Evolutionary conservation across 2,888 invertebrate genomes (phyloP).

Genomic region (Lasioglossum calceatum): DNA sequence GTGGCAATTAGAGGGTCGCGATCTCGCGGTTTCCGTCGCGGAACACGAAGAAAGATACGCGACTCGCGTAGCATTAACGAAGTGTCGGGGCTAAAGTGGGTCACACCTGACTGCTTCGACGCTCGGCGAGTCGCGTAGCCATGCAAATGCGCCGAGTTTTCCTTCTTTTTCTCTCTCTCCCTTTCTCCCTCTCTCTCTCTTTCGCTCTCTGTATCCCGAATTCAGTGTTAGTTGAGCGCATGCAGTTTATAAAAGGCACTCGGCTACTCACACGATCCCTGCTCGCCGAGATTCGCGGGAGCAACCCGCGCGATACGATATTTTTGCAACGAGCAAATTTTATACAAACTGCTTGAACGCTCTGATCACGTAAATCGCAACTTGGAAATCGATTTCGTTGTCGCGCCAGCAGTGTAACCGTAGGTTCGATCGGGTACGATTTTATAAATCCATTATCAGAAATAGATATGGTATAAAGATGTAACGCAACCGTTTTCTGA

Average conservation of each 20-base stretch:
- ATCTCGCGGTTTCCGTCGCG: neutral
- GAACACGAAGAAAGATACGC: neutral
- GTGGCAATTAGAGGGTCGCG: constrained; percentile 8
- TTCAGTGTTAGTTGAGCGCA: constrained; percentile 34
- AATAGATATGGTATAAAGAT: neutral
- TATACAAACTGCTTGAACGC: neutral
- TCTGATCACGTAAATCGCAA: neutral
- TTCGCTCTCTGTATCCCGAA: neutral
- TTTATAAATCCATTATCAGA: neutral
- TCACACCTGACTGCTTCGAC: constrained; percentile 47
- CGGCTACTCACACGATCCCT: constrained; percentile 33
- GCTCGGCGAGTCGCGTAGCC: constrained; percentile 26
- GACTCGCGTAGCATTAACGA: constrained; percentile 30
- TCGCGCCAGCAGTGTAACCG: neutral
- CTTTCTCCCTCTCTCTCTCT: neutral
- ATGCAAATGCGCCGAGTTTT: constrained; percentile 49
- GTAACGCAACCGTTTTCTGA: neutral
- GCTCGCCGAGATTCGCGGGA: constrained; percentile 2
- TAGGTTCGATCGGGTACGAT: neutral
- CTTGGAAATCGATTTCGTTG: neutral
- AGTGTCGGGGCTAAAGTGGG: constrained; percentile 43
- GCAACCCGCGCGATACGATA: constrained; percentile 1
- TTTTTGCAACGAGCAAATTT: neutral
- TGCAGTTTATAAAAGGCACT: constrained; percentile 44
- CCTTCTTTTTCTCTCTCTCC: neutral